Evolutionary conservation across 2,888 invertebrate genomes (phyloP), one percentile per base, ranked within the genome.

Genomic region (Eupithecia subumbrata): DNA sequence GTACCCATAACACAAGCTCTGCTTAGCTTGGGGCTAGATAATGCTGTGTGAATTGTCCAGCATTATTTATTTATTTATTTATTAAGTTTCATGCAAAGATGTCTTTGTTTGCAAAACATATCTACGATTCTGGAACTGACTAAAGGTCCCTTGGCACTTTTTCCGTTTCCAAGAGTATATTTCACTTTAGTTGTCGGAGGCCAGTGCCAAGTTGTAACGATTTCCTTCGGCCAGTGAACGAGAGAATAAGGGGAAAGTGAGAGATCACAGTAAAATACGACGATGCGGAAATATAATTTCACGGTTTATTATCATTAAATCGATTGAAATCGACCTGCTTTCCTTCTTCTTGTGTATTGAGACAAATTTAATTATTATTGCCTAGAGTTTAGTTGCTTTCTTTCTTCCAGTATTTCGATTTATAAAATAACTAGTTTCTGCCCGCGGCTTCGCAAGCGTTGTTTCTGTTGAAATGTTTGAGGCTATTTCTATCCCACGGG

Each of bases 231-330:
- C 69, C 68, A 71, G 25, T 75, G 72, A 52, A 60, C 71, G 75
- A 45, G 70, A 73, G 76, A 79, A 72, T 79, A 75, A 71, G 68
- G 78, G 60, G 80, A 82, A 83, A 82, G 82, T 78, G 74, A 77
- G 73, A 78, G 72, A 73, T 77, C 63, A 71, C 69, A 60, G 69
- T 71, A 74, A 76, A 82, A 68, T 79, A 80, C 76, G 78, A 76
- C 80, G 79, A 79, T 75, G 83, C 83, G 82, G 81, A 84, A 84
- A 85, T 84, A 78, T 82, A 82, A 88, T 88, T 89, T 89, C 84
- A 89, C 84, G 86, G 84, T 84, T 84, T 83, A 77, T 80, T 86
- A 81, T 84, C 82, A 82, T 81, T 80, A 80, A 80, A 81, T 78
- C 73, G 78, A 78, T 80, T 74, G 30, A 64, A 70, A 75, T 70